These are phyloP conservation scores for Eupristina koningsbergeri DNA, from an alignment of 1,140 invertebrate species.

Conservation along the genomic window DNA sequence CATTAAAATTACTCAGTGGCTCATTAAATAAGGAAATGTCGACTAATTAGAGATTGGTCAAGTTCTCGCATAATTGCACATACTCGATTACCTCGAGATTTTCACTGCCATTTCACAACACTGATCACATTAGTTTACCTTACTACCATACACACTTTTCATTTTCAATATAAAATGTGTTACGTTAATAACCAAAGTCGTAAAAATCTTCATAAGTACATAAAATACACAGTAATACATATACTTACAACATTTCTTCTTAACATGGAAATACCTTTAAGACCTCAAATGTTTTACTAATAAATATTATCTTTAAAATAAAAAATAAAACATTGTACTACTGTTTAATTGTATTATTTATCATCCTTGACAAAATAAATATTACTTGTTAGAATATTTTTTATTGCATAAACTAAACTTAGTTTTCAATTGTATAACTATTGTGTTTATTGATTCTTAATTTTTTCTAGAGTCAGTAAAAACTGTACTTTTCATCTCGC, in stretches of 20 bases:
- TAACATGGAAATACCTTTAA: not conserved
- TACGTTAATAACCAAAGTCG: not conserved
- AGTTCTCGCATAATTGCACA: not conserved
- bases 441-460: not conserved
- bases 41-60: not conserved
- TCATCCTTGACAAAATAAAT: not conserved
- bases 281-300: not conserved
- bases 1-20: not conserved
- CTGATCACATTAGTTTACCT: not conserved
- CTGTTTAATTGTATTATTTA: not conserved
- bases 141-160: not conserved
- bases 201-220: not conserved
- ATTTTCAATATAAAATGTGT: not conserved
- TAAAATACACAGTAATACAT: not conserved
- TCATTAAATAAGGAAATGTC: not conserved
- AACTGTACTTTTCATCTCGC: not conserved
- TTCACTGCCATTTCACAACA: not conserved
- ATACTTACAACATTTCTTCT: not conserved
- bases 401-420: not conserved
- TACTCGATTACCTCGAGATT: not conserved
- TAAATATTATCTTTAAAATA: not conserved
- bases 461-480: not conserved
- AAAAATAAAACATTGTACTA: not conserved
- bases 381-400: not conserved
- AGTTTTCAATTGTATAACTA: not conserved